phyloP scores from a whole-genome alignment of 2,113 vertebrate species.

The Geothlypis trichas region DNA sequence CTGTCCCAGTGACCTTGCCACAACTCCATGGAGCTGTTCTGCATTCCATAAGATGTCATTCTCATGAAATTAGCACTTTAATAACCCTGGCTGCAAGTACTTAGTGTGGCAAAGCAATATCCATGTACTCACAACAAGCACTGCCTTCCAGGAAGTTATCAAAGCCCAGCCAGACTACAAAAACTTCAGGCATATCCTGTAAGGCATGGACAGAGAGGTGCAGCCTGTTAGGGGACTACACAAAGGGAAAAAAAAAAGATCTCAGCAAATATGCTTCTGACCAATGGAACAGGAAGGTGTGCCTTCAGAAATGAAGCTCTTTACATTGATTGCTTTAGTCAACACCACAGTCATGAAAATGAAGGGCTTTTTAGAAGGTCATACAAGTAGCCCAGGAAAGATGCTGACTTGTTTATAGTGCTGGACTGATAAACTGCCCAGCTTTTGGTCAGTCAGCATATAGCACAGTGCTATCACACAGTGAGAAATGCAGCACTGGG shows the following conservation, averaged over 20 bases:
- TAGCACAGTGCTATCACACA: neutral
- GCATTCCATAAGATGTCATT: neutral
- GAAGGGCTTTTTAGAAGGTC: neutral
- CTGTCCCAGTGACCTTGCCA: conserved; percentile 28
- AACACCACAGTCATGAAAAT: neutral
- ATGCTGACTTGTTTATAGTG: neutral
- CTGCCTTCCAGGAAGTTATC: neutral
- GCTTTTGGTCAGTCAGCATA: neutral
- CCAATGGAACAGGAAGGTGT: neutral
- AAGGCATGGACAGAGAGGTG: neutral
- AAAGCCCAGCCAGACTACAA: neutral
- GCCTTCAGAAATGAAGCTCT: neutral
- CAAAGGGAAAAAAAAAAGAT: neutral
- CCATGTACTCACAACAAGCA: neutral
- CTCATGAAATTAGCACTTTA: conserved; percentile 35
- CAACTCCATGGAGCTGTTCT: neutral
- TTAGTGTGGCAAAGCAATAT: neutral
- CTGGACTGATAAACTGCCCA: neutral
- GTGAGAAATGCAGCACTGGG: neutral
- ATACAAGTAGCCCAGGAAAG: neutral
- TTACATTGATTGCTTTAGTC: neutral
- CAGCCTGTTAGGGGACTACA: neutral
- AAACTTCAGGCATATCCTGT: neutral
- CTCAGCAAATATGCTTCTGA: neutral
- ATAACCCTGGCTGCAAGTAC: neutral